These are phyloP conservation scores for Bombyx huttoni DNA, from an alignment of 2,888 invertebrate species.

Conservation along the genomic window DNA sequence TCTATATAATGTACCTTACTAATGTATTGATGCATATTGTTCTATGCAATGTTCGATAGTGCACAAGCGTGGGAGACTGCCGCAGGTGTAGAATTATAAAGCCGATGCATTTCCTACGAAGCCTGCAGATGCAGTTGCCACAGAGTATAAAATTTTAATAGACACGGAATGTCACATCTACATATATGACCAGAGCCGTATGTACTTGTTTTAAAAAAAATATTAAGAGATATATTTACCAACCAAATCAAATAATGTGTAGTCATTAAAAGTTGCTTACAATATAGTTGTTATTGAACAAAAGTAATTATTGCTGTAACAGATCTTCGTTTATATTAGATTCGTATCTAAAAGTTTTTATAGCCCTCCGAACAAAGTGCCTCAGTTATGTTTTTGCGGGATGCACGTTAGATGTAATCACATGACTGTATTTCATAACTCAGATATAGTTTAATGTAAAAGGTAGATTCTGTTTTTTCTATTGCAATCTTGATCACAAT, in stretches of 20 bases:
- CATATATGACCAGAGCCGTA: background rate
- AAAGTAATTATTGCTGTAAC: background rate
- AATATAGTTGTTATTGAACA: background rate
- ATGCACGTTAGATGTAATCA: constrained; percentile 18
- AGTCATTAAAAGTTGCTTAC: background rate
- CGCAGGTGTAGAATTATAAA: constrained; percentile 53
- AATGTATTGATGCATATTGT: background rate
- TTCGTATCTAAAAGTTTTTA: constrained; percentile 9
- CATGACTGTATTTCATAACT: background rate
- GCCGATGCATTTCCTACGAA: constrained; percentile 38
- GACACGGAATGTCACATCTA: constrained; percentile 1
- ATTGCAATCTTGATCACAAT: background rate
- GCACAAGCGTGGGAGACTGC: constrained; percentile 54
- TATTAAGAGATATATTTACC: too few relatives aligned
- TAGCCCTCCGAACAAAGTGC: constrained; percentile 9
- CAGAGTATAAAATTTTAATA: constrained; percentile 7
- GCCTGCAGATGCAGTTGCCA: constrained; percentile 47
- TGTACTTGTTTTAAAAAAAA: too few relatives aligned
- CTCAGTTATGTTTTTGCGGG: constrained; percentile 19
- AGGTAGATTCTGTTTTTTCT: constrained; percentile 3
- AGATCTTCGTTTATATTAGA: background rate
- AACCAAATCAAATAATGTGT: too few relatives aligned
- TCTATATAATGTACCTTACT: too few relatives aligned
- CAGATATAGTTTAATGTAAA: constrained; percentile 13
- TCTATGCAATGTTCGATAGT: constrained; percentile 11